These are phyloP conservation scores for Eudorcas thomsonii DNA, from an alignment of 2,113 vertebrate species.

Conservation along the genomic window DNA sequence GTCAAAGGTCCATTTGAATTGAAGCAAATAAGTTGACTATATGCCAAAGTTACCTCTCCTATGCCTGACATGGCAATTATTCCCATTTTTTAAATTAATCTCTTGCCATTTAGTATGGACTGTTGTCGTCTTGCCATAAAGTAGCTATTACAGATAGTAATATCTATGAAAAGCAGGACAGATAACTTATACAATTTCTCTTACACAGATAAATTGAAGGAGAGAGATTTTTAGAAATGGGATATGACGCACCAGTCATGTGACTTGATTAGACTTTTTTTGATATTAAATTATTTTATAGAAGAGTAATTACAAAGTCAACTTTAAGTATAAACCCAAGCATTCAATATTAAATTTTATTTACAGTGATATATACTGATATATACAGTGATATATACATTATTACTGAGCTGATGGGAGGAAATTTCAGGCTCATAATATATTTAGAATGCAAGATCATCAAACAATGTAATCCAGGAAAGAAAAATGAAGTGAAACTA, in stretches of 20 bases:
- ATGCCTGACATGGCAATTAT: not conserved
- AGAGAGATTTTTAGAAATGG: not conserved
- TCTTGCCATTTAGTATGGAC: not conserved
- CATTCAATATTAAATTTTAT: not conserved
- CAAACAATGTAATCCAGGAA: not conserved
- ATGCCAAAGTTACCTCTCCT: not conserved
- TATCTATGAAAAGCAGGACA: not conserved
- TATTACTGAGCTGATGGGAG: not conserved
- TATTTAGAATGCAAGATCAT: not conserved
- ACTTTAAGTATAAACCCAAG: not conserved
- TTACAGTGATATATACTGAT: not conserved
- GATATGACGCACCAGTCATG: not conserved
- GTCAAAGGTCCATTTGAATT: not conserved
- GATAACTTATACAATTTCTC: not conserved
- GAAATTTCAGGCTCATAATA: not conserved
- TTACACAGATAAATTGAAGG: not conserved
- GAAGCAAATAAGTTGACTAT: not conserved
- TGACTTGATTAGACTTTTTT: not conserved
- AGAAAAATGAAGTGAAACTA: not conserved
- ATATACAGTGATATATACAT: not conserved
- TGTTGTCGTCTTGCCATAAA: not conserved
- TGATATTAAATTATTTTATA: not conserved
- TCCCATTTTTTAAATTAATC: not conserved
- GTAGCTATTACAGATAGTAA: not conserved
- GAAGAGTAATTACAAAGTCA: not conserved